Base-by-base conservation (phyloP, 2,113 vertebrate genomes). In the Heliornis fulica region DNA sequence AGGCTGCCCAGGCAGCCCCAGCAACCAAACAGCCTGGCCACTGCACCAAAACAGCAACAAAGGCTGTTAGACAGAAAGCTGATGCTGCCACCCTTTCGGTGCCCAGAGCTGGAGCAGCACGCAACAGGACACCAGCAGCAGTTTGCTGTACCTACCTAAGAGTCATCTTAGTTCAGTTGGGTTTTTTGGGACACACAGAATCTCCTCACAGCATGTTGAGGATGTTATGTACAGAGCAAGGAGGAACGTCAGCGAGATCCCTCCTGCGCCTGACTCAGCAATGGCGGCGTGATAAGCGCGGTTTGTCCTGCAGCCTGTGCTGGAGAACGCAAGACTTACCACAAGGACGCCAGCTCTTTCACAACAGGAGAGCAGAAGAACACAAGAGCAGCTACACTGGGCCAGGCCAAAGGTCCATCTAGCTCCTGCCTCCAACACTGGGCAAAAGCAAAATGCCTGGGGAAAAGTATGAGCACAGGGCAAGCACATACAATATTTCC, bases 381-480 rank as follows among this genome's bases (percentile, higher is more conserved):
- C 64, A 21, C 53, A 92, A 63, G 34, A 93, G 68, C 86, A 89
- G 89, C 65, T 76, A 81, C 94, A 68, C 76, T 94, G 76, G 71
- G 86, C 91, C 83, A 95, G 96, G 96, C 86, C 93, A 97, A 96
- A 96, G 96, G 96, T 97, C 89, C 89, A 89, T 86, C 64, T 21
- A 93, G 65, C 64, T 93, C 76, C 72, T 75, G 89, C 68, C 94
- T 96, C 93, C 95, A 97, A 93, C 68, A 95, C 18, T 31, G 89
- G 94, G 69, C 94, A 97, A 96, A 97, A 96, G 93, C 69, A 78
- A 95, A 94, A 92, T 75, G 96, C 93, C 93, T 92, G 94, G 91
- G 94, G 89, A 92, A 86, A 95, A 97, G 60, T 91, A 89, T 87
- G 95, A 94, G 88, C 93, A 92, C 83, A 93, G 96, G 69, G 94